Evolutionary conservation across 2,888 invertebrate genomes (phyloP).

Genomic region (Dicycla oo): DNA sequence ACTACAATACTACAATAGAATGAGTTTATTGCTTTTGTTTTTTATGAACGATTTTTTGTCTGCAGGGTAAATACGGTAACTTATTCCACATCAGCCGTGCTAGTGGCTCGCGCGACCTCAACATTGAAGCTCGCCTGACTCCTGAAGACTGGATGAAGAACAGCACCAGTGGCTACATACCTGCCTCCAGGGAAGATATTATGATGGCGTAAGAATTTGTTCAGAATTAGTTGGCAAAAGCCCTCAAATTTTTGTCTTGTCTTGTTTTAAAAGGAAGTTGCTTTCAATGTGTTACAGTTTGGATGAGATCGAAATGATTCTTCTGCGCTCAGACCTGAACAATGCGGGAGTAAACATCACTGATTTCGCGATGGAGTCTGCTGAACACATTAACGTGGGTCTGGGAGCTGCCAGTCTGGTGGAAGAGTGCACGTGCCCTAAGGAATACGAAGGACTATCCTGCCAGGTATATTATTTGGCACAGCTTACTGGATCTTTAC

Average conservation of each 20-base stretch:
- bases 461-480: conserved; percentile 91
- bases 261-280: neutral
- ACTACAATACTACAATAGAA: neutral
- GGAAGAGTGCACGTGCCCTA: conserved; percentile 97
- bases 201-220: conserved; percentile 94
- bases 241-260: neutral
- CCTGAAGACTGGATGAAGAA: conserved; percentile 94
- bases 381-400: conserved; percentile 93
- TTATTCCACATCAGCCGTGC: conserved; percentile 76
- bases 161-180: conserved; percentile 85
- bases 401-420: conserved; percentile 95
- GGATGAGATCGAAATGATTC: conserved; percentile 95
- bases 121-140: conserved; percentile 88
- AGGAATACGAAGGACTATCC: conserved; percentile 95
- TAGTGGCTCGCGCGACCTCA: conserved; percentile 63
- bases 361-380: conserved; percentile 95
- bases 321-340: conserved; percentile 93
- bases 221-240: neutral
- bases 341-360: conserved; percentile 93
- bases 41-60: neutral
- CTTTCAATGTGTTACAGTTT: conserved; percentile 82
- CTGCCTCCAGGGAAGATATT: conserved; percentile 96
- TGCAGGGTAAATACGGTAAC: conserved; percentile 83
- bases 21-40: neutral
- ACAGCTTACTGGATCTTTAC: neutral